Evolutionary conservation across 2,888 invertebrate genomes (phyloP).

Genomic region (Acanthosepion lycidas): DNA sequence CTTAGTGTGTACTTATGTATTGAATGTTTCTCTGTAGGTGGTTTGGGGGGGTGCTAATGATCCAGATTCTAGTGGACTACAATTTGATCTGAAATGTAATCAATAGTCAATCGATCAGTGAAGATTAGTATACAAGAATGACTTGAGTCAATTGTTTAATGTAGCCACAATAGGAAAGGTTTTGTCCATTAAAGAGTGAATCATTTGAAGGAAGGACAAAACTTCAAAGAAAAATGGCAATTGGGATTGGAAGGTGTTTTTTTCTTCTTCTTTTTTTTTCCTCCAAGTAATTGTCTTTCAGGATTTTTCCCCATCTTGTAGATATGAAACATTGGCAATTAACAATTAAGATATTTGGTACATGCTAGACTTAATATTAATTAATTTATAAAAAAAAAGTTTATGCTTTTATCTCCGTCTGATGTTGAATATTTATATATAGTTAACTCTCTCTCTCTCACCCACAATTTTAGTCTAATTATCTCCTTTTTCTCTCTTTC

Average conservation of each 20-base stretch:
- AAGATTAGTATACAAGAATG: neutral
- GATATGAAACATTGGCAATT: neutral
- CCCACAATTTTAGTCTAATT: too few species aligned
- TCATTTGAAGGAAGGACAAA: neutral
- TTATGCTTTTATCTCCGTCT: neutral
- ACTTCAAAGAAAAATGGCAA: neutral
- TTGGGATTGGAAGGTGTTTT: neutral
- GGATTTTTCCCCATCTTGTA: neutral
- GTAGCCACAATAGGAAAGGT: neutral
- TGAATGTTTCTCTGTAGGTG: neutral
- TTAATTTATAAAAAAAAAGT: neutral
- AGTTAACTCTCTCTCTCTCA: too few species aligned
- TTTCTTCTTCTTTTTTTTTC: too few species aligned
- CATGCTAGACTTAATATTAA: neutral
- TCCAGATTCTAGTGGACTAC: neutral
- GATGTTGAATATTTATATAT: neutral
- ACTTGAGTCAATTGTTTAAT: slow-evolving; percentile 1
- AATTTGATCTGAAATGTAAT: neutral
- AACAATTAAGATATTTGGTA: neutral
- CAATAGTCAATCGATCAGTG: neutral
- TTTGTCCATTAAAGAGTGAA: neutral
- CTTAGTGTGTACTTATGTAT: neutral
- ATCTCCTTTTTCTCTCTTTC: too few species aligned
- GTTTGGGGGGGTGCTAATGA: neutral
- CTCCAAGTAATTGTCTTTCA: too few species aligned